Evolutionary conservation across 1,140 invertebrate species (phyloP).

Genomic region (Pinna nobilis): DNA sequence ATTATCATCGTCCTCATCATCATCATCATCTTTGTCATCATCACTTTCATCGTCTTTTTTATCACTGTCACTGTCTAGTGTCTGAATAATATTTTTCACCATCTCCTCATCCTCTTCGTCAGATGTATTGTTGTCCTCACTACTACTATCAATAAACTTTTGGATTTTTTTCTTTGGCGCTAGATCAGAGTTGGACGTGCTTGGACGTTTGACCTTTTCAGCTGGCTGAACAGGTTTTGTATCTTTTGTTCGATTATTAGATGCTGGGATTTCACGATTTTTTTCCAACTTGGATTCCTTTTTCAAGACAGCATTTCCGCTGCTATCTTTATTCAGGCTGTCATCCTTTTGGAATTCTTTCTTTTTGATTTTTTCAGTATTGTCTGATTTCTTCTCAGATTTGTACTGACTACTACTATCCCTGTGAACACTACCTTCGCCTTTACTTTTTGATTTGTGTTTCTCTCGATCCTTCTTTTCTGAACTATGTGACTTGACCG

Average conservation of each 20-base stretch:
- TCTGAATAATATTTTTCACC: slow-evolving; percentile 12
- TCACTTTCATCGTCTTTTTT: background rate
- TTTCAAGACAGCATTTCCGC: background rate
- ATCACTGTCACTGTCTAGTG: background rate
- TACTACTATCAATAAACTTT: background rate
- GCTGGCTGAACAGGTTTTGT: background rate
- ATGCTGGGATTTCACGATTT: background rate
- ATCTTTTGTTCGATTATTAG: background rate
- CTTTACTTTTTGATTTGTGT: background rate
- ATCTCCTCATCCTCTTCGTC: slow-evolving; percentile 19
- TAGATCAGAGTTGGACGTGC: slow-evolving; percentile 1
- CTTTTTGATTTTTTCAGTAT: slow-evolving; percentile 10
- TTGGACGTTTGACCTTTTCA: background rate
- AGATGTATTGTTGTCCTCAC: background rate
- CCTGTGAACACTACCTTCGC: background rate
- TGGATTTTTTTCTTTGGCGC: background rate
- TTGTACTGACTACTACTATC: background rate
- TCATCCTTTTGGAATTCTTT: background rate
- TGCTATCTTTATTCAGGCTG: background rate
- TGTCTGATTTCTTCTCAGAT: background rate
- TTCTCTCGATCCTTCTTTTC: slow-evolving; percentile 17
- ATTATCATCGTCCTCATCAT: background rate
- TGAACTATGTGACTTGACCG: background rate
- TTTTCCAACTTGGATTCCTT: background rate
- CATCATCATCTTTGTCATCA: background rate